These are phyloP conservation scores for Gallinago media DNA, from an alignment of 2,113 vertebrate genomes.

Conservation along the genomic window DNA sequence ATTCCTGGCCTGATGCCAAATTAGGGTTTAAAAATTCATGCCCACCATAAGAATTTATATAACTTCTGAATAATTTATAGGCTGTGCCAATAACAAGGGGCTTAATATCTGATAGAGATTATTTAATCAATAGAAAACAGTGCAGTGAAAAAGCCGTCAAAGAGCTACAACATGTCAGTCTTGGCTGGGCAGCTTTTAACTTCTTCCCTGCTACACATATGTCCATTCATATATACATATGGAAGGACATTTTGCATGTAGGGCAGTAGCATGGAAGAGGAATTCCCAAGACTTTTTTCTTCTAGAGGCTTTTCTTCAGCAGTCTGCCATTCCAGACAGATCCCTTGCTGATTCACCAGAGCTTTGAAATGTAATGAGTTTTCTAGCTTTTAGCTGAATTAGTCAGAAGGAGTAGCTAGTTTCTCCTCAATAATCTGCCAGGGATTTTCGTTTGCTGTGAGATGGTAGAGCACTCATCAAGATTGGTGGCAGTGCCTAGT, in stretches of 20 bases:
- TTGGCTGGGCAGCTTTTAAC: slow-evolving; percentile 12
- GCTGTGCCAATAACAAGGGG: slow-evolving; percentile 64
- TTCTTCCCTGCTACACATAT: background rate
- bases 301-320: background rate
- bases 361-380: background rate
- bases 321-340: background rate
- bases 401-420: background rate
- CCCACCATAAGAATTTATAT: slow-evolving; percentile 62
- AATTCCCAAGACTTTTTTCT: background rate
- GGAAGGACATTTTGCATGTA: background rate
- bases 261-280: background rate
- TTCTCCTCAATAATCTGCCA: background rate
- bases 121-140: slow-evolving; percentile 72
- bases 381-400: background rate
- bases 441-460: background rate
- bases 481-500: background rate
- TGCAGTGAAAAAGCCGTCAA: background rate
- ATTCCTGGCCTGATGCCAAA: slow-evolving; percentile 56
- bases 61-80: slow-evolving; percentile 73
- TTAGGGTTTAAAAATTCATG: slow-evolving; percentile 76
- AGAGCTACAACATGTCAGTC: background rate
- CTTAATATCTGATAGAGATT: slow-evolving; percentile 70
- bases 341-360: background rate
- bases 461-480: background rate
- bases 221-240: background rate